Evolutionary conservation across 2,888 invertebrate genomes (phyloP), one percentile per base, ranked within the genome.

Genomic region (Yponomeuta malinellus): DNA sequence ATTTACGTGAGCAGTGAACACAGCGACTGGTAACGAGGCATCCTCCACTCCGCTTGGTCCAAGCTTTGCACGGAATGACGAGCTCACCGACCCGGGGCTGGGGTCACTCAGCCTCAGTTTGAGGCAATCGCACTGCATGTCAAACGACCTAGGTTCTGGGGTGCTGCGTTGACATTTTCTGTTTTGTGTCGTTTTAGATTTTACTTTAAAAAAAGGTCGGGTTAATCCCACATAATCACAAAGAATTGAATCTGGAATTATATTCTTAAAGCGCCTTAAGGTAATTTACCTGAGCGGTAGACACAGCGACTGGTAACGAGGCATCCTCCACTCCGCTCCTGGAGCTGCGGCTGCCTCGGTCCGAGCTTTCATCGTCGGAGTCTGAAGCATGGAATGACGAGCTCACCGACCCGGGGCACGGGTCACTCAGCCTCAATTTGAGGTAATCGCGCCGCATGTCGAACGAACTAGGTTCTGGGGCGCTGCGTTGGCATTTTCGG

Each of bases 361-460:
- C 88, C 2, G 85, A 84, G 63, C 74, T 81, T 72, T 92, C 91
- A 74, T 92, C 91, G 70, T 92, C 92, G 23, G 91, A 91, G 75
- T 92, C 90, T 15, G 91, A 90, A 2, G 85, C 84, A 72, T 88
- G 89, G 74, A 87, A 84, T 37, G 88, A 88, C 0, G 84, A 79
- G 71, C 80, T 85, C 37, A 83, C 80, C 9, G 86, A 78, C 70
- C 83, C 84, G 0, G 89, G 86, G 73, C 81, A 87, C 0, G 92
- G 91, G 74, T 93, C 93, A 74, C 90, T 92, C 48, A 93, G 86
- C 75, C 92, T 83, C 74, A 93, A 78, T 74, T 89, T 89, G 64
- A 93, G 82, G 73, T 87, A 87, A 76, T 93, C 93, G 59, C 92
- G 88, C 73, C 90, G 86, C 89, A 90, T 90, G 76, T 67, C 37